Evolutionary conservation across 1,140 invertebrate species (phyloP).

Genomic region (Oreohelix idahoensis): DNA sequence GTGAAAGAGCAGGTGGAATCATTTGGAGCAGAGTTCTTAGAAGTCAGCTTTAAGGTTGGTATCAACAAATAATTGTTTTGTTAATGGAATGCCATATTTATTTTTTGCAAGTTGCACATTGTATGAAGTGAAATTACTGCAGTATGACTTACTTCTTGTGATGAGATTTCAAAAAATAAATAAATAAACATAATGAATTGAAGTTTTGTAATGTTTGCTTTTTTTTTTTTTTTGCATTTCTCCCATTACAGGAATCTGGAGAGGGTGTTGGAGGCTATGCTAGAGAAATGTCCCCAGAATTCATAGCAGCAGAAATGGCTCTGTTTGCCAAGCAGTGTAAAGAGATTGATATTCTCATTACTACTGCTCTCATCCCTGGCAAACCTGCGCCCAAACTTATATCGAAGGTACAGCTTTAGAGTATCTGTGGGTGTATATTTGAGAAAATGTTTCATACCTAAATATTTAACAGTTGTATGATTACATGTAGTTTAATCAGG

Average conservation of each 20-base stretch:
- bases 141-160: too few species aligned
- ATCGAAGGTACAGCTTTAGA: constrained; percentile 78
- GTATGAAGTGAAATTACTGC: too few species aligned
- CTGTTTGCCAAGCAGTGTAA: constrained; percentile 89
- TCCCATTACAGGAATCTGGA: constrained; percentile 82
- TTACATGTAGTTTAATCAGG: too few species aligned
- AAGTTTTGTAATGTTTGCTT: too few species aligned
- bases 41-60: constrained; percentile 80
- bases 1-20: constrained; percentile 94
- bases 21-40: constrained; percentile 89
- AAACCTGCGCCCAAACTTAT: constrained; percentile 88
- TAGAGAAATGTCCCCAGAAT: constrained; percentile 92
- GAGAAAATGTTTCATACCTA: too few species aligned
- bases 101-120: too few species aligned
- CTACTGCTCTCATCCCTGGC: constrained; percentile 91
- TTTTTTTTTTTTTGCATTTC: background rate
- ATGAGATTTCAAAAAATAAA: too few species aligned
- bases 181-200: too few species aligned
- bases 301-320: constrained; percentile 88
- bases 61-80: too few species aligned
- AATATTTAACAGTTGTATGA: too few species aligned
- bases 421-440: background rate
- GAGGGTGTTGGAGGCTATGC: constrained; percentile 89
- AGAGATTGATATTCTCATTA: constrained; percentile 85
- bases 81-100: too few species aligned